These are phyloP conservation scores for Gymnocephalus cernua DNA, from an alignment of 2,113 vertebrate genomes.

Conservation along the genomic window DNA sequence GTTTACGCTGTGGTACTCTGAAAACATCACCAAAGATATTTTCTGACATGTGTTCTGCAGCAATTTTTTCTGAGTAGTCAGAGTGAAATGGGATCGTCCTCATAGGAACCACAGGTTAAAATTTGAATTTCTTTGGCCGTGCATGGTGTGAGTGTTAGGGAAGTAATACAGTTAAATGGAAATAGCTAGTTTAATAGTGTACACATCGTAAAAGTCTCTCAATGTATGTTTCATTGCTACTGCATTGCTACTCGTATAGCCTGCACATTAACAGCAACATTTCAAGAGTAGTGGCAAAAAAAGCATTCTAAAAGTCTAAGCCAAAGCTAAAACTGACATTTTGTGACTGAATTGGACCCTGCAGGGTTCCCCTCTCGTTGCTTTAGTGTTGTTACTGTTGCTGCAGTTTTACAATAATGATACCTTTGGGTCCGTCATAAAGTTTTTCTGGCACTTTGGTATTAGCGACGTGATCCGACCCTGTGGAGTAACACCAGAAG, in stretches of 20 bases:
- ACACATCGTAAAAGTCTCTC: not conserved
- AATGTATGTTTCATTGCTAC: not conserved
- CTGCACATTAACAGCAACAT: not conserved
- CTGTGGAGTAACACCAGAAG: not conserved
- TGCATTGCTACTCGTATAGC: not conserved
- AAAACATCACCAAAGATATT: not conserved
- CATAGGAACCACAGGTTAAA: not conserved
- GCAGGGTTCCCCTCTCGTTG: not conserved
- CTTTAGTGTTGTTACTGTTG: not conserved
- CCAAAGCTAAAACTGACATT: not conserved
- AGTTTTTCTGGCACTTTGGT: not conserved
- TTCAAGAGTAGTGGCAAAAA: not conserved
- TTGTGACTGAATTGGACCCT: not conserved
- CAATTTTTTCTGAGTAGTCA: not conserved
- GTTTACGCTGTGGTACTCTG: not conserved
- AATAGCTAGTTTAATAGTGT: not conserved
- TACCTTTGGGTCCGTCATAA: not conserved
- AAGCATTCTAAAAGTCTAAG: slow-evolving; percentile 8
- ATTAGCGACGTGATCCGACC: not conserved
- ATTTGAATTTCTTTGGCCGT: too few relatives aligned
- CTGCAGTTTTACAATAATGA: not conserved
- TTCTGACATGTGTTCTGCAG: not conserved
- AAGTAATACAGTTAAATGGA: not conserved
- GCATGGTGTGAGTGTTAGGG: not conserved
- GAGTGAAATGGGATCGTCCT: not conserved